Evolutionary conservation across 2,888 invertebrate genomes (phyloP).

Genomic region (Limnephilus auricula): DNA sequence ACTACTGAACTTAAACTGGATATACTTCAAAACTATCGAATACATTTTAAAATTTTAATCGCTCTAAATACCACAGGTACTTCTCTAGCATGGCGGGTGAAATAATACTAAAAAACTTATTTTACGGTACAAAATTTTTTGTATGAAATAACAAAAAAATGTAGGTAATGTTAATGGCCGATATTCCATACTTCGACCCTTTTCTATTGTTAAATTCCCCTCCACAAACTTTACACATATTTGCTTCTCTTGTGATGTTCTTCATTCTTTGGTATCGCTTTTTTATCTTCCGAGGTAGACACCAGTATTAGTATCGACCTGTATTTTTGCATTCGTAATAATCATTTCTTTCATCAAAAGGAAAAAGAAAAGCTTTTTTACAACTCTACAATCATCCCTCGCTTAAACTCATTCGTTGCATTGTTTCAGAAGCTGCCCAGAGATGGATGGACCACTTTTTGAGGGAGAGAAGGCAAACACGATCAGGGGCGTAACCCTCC

Average conservation of each 20-base stretch:
- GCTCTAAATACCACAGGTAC: too few relatives aligned
- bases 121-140: too few relatives aligned
- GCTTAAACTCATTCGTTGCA: slow-evolving; percentile 49
- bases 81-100: too few relatives aligned
- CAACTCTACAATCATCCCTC: slow-evolving; percentile 35
- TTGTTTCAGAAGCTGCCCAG: slow-evolving; percentile 63
- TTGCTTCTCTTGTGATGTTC: not conserved
- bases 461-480: slow-evolving; percentile 41
- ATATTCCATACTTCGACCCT: not conserved
- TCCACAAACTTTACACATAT: not conserved
- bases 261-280: not conserved
- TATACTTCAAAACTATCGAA: too few relatives aligned
- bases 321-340: not conserved
- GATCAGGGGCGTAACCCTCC: slow-evolving; percentile 21
- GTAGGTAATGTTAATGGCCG: not conserved
- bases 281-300: not conserved
- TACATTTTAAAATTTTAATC: too few relatives aligned
- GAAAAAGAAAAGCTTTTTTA: not conserved
- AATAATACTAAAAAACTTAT: too few relatives aligned
- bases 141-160: too few relatives aligned
- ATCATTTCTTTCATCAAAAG: not conserved
- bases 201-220: not conserved
- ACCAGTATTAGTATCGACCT: not conserved
- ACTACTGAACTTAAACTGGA: too few relatives aligned
- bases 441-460: slow-evolving; percentile 64